Base-by-base conservation (phyloP, 2,888 invertebrate species). In the Agrotis clavis region DNA sequence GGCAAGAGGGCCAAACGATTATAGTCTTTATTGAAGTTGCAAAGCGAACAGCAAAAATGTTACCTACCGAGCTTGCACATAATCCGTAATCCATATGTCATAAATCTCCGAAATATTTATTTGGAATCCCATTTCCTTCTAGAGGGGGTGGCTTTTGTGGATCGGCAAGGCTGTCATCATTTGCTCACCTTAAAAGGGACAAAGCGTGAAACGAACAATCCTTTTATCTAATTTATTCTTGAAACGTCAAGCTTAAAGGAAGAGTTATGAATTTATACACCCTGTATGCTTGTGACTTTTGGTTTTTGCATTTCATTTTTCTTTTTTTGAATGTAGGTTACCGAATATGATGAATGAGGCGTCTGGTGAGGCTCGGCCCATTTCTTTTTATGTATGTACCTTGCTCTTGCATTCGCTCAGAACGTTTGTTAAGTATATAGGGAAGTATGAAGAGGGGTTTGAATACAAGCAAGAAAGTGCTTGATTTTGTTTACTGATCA, bases 311-410 rank as follows among this genome's bases (percentile, higher is more conserved):
- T 74, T 67, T 66, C 67, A 63, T 72, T 79, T 74, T 83, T 71
- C 54, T 77, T 74, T 71, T 70, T 82, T 81, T 67, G 65, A 82
- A 71, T 77, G 71, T 72, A 66, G 65, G 80, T 66, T 79, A 71
- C 74, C 59, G 69, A 85, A 85, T 77, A 77, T 79, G 82, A 77
- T 73, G 77, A 73, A 75, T 75, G 72, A 76, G 60, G 61, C 70
- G 59, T 57, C 74, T 74, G 62, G 67, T 65, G 71, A 71, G 69
- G 70, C 71, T 61, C 70, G 35, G 47, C 65, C 63, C 71, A 72
- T 66, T 81, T 81, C 71, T 78, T 73, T 81, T 63, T 69, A 51
- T 53, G 51, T 69, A 21, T 50, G 59, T 74, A 68, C 68, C 68
- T 71, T 66, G 13, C 79, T 75, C 67, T 56, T 57, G 56, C 41